Percentiles rank a stretch among this genome's conserved stretches.
Evolutionary conservation across 2,113 vertebrate species (phyloP).

Genomic region (Lasiurus borealis): DNA sequence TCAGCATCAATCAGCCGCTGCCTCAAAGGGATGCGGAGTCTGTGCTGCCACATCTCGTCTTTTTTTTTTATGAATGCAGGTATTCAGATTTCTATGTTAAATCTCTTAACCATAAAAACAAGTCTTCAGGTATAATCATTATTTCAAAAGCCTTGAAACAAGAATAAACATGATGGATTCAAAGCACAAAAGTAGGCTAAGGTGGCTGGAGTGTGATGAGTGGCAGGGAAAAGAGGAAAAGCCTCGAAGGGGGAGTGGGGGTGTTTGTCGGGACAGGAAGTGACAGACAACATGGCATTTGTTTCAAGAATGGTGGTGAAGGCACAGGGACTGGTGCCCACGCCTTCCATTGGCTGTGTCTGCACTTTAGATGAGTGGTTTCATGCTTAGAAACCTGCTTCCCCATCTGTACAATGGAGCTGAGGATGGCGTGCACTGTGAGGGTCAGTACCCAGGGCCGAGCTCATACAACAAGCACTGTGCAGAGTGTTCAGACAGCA

Average conservation of each 20-base stretch:
- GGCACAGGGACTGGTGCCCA: not conserved
- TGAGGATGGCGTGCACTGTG: not conserved
- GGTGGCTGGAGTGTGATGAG: not conserved
- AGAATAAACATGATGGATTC: not conserved
- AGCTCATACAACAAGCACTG: not conserved
- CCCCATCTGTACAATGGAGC: not conserved
- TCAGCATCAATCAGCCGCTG: not conserved
- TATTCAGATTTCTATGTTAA: not conserved
- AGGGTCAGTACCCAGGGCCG: not conserved
- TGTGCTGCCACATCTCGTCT: not conserved
- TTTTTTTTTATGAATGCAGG: not conserved
- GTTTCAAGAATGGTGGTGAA: too few species aligned
- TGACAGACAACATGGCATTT: rapidly evolving
- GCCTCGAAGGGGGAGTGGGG: rapidly evolving
- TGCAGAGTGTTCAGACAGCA: not conserved
- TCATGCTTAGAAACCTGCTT: not conserved
- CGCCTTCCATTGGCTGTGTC: not conserved
- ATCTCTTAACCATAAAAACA: not conserved
- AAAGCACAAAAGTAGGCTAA: not conserved
- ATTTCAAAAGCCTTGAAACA: constrained; percentile 1
- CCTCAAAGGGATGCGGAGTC: not conserved
- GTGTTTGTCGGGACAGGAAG: rapidly evolving
- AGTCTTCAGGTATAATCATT: too few species aligned
- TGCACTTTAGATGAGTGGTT: not conserved
- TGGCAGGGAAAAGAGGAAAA: not conserved